A percentile compares a stretch with the other conserved stretches of the same genome.
These are phyloP conservation scores for Tragelaphus strepsiceros DNA, from an alignment of 2,113 vertebrate genomes.

Conservation along the genomic window DNA sequence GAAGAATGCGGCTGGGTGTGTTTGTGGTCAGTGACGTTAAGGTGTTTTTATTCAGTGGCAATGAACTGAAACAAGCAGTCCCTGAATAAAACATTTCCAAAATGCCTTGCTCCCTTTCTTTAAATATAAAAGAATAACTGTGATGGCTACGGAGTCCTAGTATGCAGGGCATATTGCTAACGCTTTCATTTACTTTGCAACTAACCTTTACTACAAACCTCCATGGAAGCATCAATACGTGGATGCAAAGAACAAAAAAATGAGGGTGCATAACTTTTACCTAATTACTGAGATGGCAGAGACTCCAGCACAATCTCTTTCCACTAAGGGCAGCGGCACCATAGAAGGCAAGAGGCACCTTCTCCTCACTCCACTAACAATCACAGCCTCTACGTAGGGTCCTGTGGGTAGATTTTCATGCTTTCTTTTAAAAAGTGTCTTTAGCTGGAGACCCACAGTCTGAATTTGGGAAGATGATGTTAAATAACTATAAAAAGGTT, in stretches of 20 bases:
- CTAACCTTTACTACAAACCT: background rate
- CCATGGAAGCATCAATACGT: no score
- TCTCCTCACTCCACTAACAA: background rate
- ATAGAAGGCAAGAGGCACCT: background rate
- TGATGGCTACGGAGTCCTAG: background rate
- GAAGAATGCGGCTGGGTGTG: background rate
- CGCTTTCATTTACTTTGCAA: background rate
- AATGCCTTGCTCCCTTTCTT: background rate
- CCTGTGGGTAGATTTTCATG: background rate
- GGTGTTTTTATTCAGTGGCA: background rate
- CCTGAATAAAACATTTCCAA: background rate
- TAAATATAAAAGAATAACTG: background rate
- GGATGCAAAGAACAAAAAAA: background rate
- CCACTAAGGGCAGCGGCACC: background rate
- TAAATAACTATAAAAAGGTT: background rate
- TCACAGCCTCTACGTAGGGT: background rate
- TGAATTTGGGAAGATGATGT: background rate
- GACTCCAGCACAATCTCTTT: background rate
- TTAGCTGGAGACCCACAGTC: background rate
- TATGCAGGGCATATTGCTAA: background rate
- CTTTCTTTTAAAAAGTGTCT: background rate
- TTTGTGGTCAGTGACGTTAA: background rate
- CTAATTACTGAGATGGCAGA: background rate
- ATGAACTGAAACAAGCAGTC: background rate
- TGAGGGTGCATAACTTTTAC: background rate